Evolutionary conservation across 2,797 vertebrate species (phyloP), one percentile per base, ranked within the genome.

Genomic region (Gephyroberyx darwinii): DNA sequence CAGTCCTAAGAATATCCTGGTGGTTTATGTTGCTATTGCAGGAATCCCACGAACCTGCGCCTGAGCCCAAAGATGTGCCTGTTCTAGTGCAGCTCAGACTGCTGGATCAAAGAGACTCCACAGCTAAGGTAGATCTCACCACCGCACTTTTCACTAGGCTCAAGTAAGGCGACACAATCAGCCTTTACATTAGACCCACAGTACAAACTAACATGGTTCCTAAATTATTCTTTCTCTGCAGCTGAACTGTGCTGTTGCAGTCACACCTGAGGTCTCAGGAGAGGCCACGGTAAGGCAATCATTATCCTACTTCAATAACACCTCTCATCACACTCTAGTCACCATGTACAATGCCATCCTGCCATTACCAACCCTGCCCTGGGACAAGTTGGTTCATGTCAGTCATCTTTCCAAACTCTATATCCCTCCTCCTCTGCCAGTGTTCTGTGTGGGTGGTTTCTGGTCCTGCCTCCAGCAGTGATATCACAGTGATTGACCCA

Each of bases 401-500:
- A 65, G 64, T 83, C 74, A 81, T 73, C 37, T 79, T 47, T 85
- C 84, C 71, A 65, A 72, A 69, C 69, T 74, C 68, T 77, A 53
- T 70, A 30, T 75, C 52, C n/a, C 2, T 59, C 63, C 71, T 8
- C 81, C 69, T 88, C 78, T 79, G 65, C 75, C 85, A 95, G 94
- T 93, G 93, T 75, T 92, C 92, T 47, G 93, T 95, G 80, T 96
- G 95, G 95, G 92, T 93, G 33, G 88, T 95, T 71, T 95, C 94
- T 70, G 95, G 95, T 39, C 95, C 95, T 8, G 92, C 93, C 58
- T 95, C 94, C 75, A 92, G 92, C 84, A 95, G 95, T 75, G 94
- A 95, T 61, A 90, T 96, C 77, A 95, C 93, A 60, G 93, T 96
- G 76, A 95, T 96, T 65, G 93, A 95, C 77, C 95, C 94, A 14